Conservation (phyloP, 2,113 vertebrate species). For the Mobula birostris region DNA sequence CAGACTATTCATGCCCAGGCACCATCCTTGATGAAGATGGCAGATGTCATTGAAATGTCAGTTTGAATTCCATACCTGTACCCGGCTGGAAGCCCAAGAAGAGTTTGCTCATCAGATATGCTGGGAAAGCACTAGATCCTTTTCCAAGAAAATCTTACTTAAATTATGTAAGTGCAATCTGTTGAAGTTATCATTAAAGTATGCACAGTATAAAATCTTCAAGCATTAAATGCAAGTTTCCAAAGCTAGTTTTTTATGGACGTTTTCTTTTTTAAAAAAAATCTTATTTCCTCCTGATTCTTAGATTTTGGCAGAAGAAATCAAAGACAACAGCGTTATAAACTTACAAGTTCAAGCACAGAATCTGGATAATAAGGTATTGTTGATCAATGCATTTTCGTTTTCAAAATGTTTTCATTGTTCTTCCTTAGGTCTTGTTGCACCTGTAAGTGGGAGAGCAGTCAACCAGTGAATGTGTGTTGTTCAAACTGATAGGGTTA, state of each 20-base stretch:
- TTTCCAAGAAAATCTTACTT: neutral
- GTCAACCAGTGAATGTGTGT: neutral
- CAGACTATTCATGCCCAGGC: no score
- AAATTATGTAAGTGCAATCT: neutral
- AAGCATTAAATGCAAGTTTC: neutral
- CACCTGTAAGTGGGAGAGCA: no score
- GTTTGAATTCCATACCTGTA: no score
- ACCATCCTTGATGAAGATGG: no score
- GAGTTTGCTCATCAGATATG: no score
- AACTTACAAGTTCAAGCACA: constrained; percentile 65
- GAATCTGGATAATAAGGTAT: constrained; percentile 40
- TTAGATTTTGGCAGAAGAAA: constrained; percentile 86
- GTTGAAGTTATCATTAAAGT: neutral
- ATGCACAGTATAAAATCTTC: neutral
- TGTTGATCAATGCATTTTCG: neutral
- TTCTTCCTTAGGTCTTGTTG: neutral
- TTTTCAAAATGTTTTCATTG: neutral
- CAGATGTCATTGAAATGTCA: no score
- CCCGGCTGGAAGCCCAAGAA: no score
- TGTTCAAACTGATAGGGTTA: neutral
- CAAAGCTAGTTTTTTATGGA: neutral
- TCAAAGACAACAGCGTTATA: constrained; percentile 85
- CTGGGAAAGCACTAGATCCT: no score
- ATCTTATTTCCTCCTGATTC: constrained; percentile 32
- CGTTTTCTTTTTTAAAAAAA: neutral